Percentiles rank a stretch among this genome's conserved stretches.
These are phyloP conservation scores for Cremastobaeus sp. DNA, from an alignment of 2,888 invertebrate species.

Conservation along the genomic window DNA sequence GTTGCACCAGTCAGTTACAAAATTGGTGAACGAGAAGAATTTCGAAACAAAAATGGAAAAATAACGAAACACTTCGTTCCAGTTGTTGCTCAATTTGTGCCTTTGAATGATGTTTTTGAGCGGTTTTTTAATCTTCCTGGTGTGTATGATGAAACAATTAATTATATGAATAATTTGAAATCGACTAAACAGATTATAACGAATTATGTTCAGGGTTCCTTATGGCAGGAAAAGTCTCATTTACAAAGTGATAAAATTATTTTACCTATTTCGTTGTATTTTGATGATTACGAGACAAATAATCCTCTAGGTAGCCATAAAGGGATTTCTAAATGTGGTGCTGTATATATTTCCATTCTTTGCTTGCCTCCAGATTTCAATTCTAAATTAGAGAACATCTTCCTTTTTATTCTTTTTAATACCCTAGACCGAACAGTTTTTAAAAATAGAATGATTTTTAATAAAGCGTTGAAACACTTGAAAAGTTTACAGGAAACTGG, in stretches of 20 bases:
- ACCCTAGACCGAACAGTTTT: slow-evolving; percentile 38
- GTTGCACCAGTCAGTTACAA: slow-evolving; percentile 36
- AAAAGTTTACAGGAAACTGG: slow-evolving; percentile 42
- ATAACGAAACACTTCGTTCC: slow-evolving; percentile 7
- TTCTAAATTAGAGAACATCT: slow-evolving; percentile 17
- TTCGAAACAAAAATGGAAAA: slow-evolving; percentile 8
- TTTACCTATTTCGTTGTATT: background rate
- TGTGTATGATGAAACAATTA: background rate
- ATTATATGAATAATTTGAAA: background rate
- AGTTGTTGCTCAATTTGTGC: slow-evolving; percentile 17
- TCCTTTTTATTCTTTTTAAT: slow-evolving; percentile 52
- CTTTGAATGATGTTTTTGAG: slow-evolving; percentile 1
- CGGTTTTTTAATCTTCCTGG: background rate
- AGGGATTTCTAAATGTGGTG: slow-evolving; percentile 15
- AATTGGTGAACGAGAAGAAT: slow-evolving; percentile 52
- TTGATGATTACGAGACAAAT: slow-evolving; percentile 9
- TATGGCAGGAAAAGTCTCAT: background rate
- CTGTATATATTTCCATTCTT: slow-evolving; percentile 6
- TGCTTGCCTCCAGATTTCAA: slow-evolving; percentile 9
- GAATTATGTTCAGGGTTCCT: background rate
- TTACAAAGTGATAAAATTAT: background rate
- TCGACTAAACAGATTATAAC: background rate
- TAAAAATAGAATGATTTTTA: slow-evolving; percentile 48
- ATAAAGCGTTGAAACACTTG: slow-evolving; percentile 49
- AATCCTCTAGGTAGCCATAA: slow-evolving; percentile 7